phyloP scores from a whole-genome alignment of 2,113 vertebrate species.

The Leucosticte australis region DNA sequence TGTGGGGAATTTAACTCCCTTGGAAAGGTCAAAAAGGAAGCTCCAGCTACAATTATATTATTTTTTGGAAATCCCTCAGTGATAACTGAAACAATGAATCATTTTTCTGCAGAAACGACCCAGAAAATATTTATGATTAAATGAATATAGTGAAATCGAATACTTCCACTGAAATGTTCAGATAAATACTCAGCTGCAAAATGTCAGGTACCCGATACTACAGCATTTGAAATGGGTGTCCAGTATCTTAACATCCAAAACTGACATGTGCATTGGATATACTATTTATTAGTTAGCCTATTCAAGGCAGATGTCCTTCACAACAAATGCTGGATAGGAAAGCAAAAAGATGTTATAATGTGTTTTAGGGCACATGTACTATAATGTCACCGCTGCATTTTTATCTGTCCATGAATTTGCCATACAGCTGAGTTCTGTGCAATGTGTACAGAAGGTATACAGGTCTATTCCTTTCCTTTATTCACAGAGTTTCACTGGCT shows the following conservation, averaged over 20 bases:
- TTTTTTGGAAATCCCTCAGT: neutral
- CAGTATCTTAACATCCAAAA: neutral
- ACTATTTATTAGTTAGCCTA: neutral
- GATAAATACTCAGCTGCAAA: neutral
- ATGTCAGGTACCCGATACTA: neutral
- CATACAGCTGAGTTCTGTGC: neutral
- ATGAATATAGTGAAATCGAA: neutral
- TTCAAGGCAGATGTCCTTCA: neutral
- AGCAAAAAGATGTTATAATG: neutral
- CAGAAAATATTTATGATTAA: neutral
- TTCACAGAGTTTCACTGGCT: neutral
- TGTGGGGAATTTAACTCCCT: neutral
- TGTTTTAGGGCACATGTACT: neutral
- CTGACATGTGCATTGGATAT: neutral
- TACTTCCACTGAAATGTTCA: neutral
- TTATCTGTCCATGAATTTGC: neutral
- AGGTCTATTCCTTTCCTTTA: neutral
- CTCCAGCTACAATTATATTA: neutral
- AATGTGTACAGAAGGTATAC: neutral
- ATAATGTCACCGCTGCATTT: neutral
- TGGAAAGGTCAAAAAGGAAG: neutral
- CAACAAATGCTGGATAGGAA: neutral
- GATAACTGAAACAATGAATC: neutral
- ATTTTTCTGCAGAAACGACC: neutral
- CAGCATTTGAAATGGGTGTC: neutral